Evolutionary conservation across 2,888 invertebrate genomes (phyloP), one percentile per base, ranked within the genome.

Genomic region (Polylopha cassiicola): DNA sequence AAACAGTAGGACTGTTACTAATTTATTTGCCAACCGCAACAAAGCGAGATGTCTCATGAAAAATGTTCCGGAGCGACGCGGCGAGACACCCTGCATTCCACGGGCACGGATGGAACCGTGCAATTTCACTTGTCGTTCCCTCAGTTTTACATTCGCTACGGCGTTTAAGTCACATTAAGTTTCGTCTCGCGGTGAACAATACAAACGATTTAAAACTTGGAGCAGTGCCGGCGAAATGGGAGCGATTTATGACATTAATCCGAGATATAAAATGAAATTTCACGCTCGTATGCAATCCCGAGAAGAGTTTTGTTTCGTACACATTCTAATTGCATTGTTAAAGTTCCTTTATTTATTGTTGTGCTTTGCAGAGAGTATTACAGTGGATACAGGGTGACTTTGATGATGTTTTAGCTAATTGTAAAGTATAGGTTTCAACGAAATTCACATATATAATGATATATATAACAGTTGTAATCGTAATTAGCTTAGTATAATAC

Each of bases 1-100:
- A 79, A 80, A 82, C 80, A 85, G 76, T 82, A 81, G 79, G 80
- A 84, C 80, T 79, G 84, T 84, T 77, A 81, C 79, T 84, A 82
- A 85, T 85, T 84, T 82, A 79, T 85, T 82, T 78, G 65, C 69
- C 75, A 63, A 77, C 82, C 81, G 61, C 80, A 80, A 82, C 84
- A 85, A 84, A 82, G 84, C 78, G 81, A 73, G 74, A 79, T 77
- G 82, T 82, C 84, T 74, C 80, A 68, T 82, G 84, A 85, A 84
- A 85, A 84, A 84, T 82, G 73, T 71, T 67, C 61, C 65, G 57
- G 58, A 65, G 61, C 70, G 54, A 61, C 53, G 58, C 55, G 72
- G 71, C 68, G 75, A 70, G 75, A 67, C 73, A 58, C 61, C 65
- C 65, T 72, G 71, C 81, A 81, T 82, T 80, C 78, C 75, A 65